Conservation (phyloP, 2,888 invertebrate genomes). For the Drymonia ruficornis region DNA sequence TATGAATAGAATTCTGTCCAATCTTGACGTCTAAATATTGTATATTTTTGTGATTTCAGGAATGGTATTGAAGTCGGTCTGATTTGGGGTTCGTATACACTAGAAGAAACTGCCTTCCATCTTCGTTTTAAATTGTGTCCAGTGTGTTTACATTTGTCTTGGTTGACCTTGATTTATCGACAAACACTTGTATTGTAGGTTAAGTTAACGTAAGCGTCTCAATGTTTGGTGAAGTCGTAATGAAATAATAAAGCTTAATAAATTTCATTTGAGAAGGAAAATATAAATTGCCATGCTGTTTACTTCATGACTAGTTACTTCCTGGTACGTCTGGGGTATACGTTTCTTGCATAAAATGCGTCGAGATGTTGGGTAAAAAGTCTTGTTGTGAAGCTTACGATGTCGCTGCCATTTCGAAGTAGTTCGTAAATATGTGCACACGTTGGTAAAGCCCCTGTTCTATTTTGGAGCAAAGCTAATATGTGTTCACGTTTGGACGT, state of each 20-base stretch:
- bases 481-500: conserved; percentile 1
- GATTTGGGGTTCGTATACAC: conserved; percentile 65
- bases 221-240: conserved; percentile 61
- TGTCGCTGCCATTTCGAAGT: conserved; percentile 13
- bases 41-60: conserved; percentile 72
- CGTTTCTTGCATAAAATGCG: conserved; percentile 12
- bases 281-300: conserved; percentile 25
- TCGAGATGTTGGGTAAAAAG: conserved; percentile 20
- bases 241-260: conserved; percentile 57
- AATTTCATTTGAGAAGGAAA: conserved; percentile 51
- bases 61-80: conserved; percentile 66
- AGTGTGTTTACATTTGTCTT: conserved; percentile 42
- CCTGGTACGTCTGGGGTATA: background rate
- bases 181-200: conserved; percentile 62
- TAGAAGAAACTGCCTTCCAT: conserved; percentile 58
- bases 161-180: conserved; percentile 59
- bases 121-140: conserved; percentile 52
- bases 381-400: conserved; percentile 22
- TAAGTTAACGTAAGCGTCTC: conserved; percentile 69
- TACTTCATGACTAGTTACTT: background rate
- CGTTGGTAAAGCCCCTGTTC: conserved; percentile 14
- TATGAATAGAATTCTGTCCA: conserved; percentile 20
- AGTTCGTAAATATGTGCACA: conserved; percentile 11
- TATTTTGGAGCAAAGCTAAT: conserved; percentile 8
- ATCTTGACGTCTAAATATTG: conserved; percentile 45